phyloP scores from a whole-genome alignment of 2,113 vertebrate species.

The Pseudolaguvia tuberculata region DNA sequence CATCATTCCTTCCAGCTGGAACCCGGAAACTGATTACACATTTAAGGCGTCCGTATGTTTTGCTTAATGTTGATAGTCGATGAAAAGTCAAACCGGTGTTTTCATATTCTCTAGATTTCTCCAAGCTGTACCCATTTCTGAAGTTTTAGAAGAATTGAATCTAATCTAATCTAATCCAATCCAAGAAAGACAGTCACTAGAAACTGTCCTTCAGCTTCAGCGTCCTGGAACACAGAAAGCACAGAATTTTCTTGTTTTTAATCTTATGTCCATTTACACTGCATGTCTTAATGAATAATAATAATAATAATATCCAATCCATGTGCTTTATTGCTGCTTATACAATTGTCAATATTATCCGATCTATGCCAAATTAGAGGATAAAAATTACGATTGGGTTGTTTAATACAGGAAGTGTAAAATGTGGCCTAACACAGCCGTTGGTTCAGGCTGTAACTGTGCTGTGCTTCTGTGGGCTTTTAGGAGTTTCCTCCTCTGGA shows the following conservation, averaged over 20 bases:
- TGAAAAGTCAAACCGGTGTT: slow-evolving; percentile 4
- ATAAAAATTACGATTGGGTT: too few relatives aligned
- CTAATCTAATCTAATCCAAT: too few relatives aligned
- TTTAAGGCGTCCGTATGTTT: neutral
- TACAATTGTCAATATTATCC: too few relatives aligned
- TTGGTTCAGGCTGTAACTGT: neutral
- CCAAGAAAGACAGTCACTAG: neutral
- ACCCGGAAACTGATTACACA: neutral
- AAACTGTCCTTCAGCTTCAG: neutral
- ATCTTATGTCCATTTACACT: too few relatives aligned
- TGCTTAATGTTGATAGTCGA: neutral
- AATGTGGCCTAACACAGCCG: too few relatives aligned
- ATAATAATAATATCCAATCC: too few relatives aligned
- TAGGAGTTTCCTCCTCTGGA: slow-evolving; percentile 66
- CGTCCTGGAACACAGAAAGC: neutral
- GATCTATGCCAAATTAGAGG: too few relatives aligned
- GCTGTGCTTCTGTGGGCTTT: neutral
- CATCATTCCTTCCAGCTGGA: slow-evolving; percentile 10
- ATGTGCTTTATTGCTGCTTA: too few relatives aligned
- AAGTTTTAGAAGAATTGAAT: too few relatives aligned
- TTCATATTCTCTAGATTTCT: neutral
- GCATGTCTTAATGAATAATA: too few relatives aligned
- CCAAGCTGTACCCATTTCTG: neutral
- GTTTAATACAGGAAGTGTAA: too few relatives aligned
- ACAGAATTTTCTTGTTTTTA: too few relatives aligned